Conservation (phyloP, 2,888 invertebrate genomes). For the Agrochola litura region DNA sequence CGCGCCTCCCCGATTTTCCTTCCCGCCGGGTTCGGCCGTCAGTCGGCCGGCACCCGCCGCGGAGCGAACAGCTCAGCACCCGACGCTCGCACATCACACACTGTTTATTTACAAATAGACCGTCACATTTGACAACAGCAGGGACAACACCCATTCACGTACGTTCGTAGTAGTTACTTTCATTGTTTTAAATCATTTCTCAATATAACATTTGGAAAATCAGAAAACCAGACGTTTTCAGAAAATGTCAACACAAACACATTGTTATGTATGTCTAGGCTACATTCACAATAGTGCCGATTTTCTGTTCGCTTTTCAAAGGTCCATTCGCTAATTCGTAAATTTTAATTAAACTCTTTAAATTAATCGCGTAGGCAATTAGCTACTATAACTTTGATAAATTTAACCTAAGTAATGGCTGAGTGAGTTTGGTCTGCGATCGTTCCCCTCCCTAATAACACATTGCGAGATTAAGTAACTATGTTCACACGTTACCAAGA, state of each 20-base stretch:
- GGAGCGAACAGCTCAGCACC: slow-evolving; percentile 75
- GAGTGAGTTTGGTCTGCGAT: slow-evolving; percentile 16
- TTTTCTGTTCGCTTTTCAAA: slow-evolving; percentile 62
- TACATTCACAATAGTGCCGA: slow-evolving; percentile 68
- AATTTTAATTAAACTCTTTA: slow-evolving; percentile 19
- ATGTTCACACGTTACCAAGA: slow-evolving; percentile 56
- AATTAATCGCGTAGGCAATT: slow-evolving; percentile 16
- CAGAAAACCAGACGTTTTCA: slow-evolving; percentile 41
- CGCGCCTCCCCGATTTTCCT: slow-evolving; percentile 71
- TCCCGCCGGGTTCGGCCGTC: slow-evolving; percentile 61
- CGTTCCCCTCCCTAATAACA: slow-evolving; percentile 10
- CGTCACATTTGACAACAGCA: slow-evolving; percentile 78
- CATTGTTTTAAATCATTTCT: slow-evolving; percentile 55
- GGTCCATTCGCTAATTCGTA: slow-evolving; percentile 14
- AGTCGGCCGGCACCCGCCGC: slow-evolving; percentile 86
- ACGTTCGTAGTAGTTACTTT: slow-evolving; percentile 69
- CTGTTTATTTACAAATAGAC: slow-evolving; percentile 83
- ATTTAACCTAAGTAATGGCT: slow-evolving; percentile 26
- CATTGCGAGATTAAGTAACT: slow-evolving; percentile 50
- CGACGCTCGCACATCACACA: slow-evolving; percentile 75
- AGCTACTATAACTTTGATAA: slow-evolving; percentile 18
- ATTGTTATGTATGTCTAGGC: slow-evolving; percentile 73
- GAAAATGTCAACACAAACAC: slow-evolving; percentile 68
- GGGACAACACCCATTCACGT: slow-evolving; percentile 83
- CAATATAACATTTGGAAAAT: slow-evolving; percentile 58